Evolutionary conservation across 2,888 invertebrate genomes (phyloP).

Genomic region (Cremastobaeus sp.): DNA sequence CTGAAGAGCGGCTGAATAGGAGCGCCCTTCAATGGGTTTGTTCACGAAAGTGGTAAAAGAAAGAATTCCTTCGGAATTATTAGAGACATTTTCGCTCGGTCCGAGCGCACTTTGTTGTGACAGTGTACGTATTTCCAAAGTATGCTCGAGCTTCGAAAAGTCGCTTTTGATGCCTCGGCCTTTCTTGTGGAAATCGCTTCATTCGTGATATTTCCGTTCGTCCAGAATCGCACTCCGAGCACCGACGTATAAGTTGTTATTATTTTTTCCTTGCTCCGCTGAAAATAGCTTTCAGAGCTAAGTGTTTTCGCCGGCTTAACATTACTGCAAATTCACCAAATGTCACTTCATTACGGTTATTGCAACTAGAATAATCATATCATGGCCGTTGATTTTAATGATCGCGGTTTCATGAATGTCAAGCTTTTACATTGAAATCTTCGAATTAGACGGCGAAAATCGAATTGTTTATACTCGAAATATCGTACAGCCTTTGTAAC

Average conservation of each 20-base stretch:
- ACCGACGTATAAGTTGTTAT: conserved; percentile 14
- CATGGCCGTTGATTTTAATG: conserved; percentile 10
- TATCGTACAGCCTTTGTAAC: too few species aligned
- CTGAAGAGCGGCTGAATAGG: background rate
- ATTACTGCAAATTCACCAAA: conserved; percentile 36
- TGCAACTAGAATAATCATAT: conserved; percentile 10
- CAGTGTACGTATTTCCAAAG: conserved; percentile 35
- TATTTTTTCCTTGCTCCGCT: conserved; percentile 6
- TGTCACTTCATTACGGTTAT: conserved; percentile 20
- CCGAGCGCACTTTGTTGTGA: conserved; percentile 25
- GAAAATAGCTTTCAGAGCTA: conserved; percentile 32
- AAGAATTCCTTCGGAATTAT: conserved; percentile 18
- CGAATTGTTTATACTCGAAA: too few species aligned
- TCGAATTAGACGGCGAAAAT: too few species aligned
- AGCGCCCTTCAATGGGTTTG: conserved; percentile 5
- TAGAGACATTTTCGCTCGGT: conserved; percentile 14
- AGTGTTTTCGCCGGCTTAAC: conserved; percentile 34
- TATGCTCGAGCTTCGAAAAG: conserved; percentile 22
- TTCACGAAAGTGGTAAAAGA: conserved; percentile 1
- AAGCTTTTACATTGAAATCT: background rate
- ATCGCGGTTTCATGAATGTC: background rate
- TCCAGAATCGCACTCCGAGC: too few species aligned
- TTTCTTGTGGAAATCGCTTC: conserved; percentile 32
- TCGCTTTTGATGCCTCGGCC: conserved; percentile 29
- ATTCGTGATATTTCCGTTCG: conserved; percentile 26